Evolutionary conservation across 2,797 vertebrate species (phyloP).

Genomic region (Xenops minutus): DNA sequence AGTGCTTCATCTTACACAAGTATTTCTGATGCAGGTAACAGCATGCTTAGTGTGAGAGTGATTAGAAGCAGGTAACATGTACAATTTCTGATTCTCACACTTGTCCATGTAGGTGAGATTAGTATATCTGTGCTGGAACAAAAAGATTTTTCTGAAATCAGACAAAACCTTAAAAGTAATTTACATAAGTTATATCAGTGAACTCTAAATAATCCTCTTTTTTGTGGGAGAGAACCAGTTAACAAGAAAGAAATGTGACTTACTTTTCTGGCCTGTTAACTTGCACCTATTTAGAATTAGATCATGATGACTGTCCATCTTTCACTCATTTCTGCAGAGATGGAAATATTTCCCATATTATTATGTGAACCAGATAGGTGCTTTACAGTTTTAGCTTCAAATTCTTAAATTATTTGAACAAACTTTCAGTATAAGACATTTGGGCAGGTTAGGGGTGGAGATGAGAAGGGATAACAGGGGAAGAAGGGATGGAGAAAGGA

Average conservation of each 20-base stretch:
- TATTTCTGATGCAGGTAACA: not conserved
- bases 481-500: not conserved
- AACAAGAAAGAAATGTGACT: not conserved
- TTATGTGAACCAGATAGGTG: not conserved
- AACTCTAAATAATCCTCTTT: not conserved
- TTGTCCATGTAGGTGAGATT: not conserved
- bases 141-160: not conserved
- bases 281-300: not conserved
- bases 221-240: not conserved
- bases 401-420: not conserved
- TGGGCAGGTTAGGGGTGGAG: not conserved
- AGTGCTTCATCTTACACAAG: not conserved
- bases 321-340: not conserved
- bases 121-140: not conserved
- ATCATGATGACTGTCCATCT: not conserved
- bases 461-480: not conserved
- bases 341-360: not conserved
- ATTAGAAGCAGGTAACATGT: not conserved
- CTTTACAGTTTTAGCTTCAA: not conserved
- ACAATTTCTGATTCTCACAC: not conserved
- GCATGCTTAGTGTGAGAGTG: not conserved
- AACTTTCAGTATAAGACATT: not conserved
- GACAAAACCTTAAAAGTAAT: not conserved
- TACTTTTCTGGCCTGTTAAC: not conserved
- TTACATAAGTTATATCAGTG: not conserved